Conservation (phyloP, 2,797 vertebrate genomes). For the Oophaga sylvatica region DNA sequence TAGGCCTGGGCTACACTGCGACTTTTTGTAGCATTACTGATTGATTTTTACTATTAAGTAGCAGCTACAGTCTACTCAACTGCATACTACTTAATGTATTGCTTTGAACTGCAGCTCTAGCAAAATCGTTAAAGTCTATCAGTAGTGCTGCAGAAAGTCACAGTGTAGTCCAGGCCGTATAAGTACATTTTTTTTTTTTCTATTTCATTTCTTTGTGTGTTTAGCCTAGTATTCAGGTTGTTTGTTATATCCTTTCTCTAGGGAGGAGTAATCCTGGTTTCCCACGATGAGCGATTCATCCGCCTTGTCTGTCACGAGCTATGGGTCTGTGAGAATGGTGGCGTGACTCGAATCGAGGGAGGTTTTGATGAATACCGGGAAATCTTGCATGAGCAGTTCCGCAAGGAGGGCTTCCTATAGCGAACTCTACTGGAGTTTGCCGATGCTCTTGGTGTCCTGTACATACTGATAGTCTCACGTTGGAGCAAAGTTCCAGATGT, state of each 20-base stretch:
- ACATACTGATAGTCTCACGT: slow-evolving; percentile 29
- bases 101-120: too few species aligned
- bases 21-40: too few species aligned
- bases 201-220: not conserved
- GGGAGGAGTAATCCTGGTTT: slow-evolving; percentile 93
- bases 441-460: slow-evolving; percentile 44
- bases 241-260: slow-evolving; percentile 63
- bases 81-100: too few species aligned
- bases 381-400: slow-evolving; percentile 95
- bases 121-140: too few species aligned
- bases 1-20: too few species aligned
- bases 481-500: slow-evolving; percentile 34
- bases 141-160: too few species aligned
- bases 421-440: slow-evolving; percentile 38
- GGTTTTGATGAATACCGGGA: slow-evolving; percentile 95
- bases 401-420: slow-evolving; percentile 93
- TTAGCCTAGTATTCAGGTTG: not conserved
- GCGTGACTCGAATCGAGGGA: slow-evolving; percentile 85
- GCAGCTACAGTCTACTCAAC: too few species aligned
- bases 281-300: slow-evolving; percentile 94
- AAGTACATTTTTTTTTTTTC: too few species aligned
- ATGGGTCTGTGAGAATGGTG: slow-evolving; percentile 89
- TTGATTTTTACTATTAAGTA: too few species aligned
- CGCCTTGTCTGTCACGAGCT: slow-evolving; percentile 91
- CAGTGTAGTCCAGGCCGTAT: too few species aligned